Conservation (phyloP, 2,113 vertebrate species). For the Ctenodactylus gundi region DNA sequence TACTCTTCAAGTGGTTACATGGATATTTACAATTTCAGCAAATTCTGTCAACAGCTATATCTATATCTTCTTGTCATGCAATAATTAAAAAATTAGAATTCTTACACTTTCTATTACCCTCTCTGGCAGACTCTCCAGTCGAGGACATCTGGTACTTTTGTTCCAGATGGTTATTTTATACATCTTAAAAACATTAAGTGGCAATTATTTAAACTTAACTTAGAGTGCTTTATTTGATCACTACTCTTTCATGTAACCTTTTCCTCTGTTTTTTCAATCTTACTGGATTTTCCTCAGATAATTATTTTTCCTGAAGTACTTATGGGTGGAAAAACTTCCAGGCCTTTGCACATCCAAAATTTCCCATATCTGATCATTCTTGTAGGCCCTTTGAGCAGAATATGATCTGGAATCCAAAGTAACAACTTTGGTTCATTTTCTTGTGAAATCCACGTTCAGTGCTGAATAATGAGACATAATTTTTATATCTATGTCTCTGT, state of each 20-base stretch:
- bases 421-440: not conserved
- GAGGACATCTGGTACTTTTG: constrained; percentile 60
- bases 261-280: not conserved
- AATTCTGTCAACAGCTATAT: not conserved
- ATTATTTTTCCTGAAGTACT: not conserved
- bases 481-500: not conserved
- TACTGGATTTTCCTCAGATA: not conserved
- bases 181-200: constrained; percentile 49
- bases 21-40: not conserved
- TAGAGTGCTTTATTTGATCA: constrained; percentile 8
- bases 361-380: not conserved
- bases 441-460: not conserved
- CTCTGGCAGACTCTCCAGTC: not conserved
- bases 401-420: not conserved
- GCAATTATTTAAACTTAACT: constrained; percentile 59
- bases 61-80: not conserved
- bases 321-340: not conserved
- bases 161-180: constrained; percentile 53
- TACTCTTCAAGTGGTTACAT: not conserved
- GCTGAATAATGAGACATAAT: not conserved
- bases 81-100: not conserved
- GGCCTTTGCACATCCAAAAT: not conserved
- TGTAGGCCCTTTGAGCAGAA: not conserved
- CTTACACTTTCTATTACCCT: not conserved
- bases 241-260: not conserved